Percentiles rank a stretch among this genome's conserved stretches.
These are phyloP conservation scores for Calcarius lapponicus DNA, from an alignment of 2,797 vertebrate genomes.

Conservation along the genomic window DNA sequence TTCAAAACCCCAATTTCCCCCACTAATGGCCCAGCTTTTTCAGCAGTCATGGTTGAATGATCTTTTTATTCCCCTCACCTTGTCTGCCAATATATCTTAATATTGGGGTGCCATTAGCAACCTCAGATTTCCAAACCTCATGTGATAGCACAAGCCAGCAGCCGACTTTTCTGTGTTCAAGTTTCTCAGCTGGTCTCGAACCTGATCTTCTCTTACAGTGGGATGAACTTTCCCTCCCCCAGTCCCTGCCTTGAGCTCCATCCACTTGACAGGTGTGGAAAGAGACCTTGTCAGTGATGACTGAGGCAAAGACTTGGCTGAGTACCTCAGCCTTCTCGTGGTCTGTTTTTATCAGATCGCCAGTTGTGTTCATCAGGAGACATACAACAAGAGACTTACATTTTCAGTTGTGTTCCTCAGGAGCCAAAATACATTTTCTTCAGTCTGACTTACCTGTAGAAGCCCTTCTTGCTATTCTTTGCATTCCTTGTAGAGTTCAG, in stretches of 20 bases:
- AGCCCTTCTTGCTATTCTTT: background rate
- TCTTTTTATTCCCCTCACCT: background rate
- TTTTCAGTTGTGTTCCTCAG: background rate
- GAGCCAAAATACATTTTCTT: background rate
- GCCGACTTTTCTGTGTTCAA: background rate
- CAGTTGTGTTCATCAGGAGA: background rate
- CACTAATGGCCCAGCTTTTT: background rate
- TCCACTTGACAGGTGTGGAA: background rate
- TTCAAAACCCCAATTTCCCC: background rate
- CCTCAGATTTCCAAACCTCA: background rate
- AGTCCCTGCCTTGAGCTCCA: background rate
- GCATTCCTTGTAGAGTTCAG: background rate
- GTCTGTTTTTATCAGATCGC: background rate
- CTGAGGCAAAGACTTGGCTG: background rate
- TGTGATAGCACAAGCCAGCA: background rate
- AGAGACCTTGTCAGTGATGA: background rate
- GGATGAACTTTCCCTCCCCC: fast-evolving
- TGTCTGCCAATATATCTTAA: background rate
- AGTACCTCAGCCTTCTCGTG: background rate
- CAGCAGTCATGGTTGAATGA: background rate
- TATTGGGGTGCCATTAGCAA: background rate
- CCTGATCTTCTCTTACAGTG: background rate
- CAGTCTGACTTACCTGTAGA: background rate
- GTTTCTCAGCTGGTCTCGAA: background rate
- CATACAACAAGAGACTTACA: no score